Percentiles rank a stretch among this genome's conserved stretches.
These are phyloP conservation scores for Cabera pusaria DNA, from an alignment of 2,888 invertebrate genomes.

Conservation along the genomic window DNA sequence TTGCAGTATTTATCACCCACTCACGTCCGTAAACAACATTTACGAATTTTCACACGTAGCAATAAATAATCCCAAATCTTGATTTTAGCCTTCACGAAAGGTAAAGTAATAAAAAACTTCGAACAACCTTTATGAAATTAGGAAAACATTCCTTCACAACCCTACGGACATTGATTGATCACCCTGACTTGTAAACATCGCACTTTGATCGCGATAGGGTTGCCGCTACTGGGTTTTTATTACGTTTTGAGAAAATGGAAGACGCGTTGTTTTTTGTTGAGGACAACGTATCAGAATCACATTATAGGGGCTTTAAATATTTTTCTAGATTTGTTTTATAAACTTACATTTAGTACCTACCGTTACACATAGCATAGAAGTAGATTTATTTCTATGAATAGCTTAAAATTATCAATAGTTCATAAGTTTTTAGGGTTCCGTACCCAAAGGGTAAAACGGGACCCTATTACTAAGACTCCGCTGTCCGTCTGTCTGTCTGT, in stretches of 20 bases:
- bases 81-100: slow-evolving; percentile 26
- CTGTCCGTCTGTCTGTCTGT: too few species aligned
- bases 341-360: too few species aligned
- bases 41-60: slow-evolving; percentile 26
- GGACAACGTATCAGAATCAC: slow-evolving; percentile 1
- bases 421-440: too few species aligned
- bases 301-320: neutral
- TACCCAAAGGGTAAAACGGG: too few species aligned
- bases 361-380: too few species aligned
- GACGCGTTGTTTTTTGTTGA: slow-evolving; percentile 35
- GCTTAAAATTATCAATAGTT: too few species aligned
- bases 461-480: too few species aligned
- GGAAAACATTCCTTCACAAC: slow-evolving; percentile 40
- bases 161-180: slow-evolving; percentile 58
- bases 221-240: slow-evolving; percentile 43
- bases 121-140: slow-evolving; percentile 42
- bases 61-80: slow-evolving; percentile 28
- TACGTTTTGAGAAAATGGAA: slow-evolving; percentile 26
- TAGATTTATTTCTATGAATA: too few species aligned
- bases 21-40: slow-evolving; percentile 18
- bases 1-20: slow-evolving; percentile 17
- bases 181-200: slow-evolving; percentile 51
- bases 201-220: slow-evolving; percentile 57
- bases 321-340: too few species aligned
- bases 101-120: slow-evolving; percentile 35